Percentiles rank a stretch among this genome's conserved stretches.
These are phyloP conservation scores for Tricholaema leucomelas DNA, from an alignment of 2,113 vertebrate species.

Conservation along the genomic window DNA sequence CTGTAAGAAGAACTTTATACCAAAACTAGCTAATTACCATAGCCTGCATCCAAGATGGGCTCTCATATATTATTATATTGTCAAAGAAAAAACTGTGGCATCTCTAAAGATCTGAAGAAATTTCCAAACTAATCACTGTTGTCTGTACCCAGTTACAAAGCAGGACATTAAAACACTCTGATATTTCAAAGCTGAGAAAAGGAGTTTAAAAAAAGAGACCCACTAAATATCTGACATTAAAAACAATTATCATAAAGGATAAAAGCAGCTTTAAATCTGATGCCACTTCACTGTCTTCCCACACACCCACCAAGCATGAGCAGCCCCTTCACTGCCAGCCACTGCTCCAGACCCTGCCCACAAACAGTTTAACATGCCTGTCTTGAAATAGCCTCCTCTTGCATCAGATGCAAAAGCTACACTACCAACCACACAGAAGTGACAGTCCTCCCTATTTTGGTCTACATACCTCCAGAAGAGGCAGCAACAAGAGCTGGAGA, in stretches of 20 bases:
- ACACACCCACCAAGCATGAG: background rate
- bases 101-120: slow-evolving; percentile 46
- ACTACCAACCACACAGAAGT: background rate
- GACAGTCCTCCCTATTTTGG: background rate
- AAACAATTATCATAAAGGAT: background rate
- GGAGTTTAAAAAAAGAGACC: background rate
- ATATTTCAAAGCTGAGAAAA: slow-evolving; percentile 19
- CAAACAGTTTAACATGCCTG: background rate
- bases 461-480: background rate
- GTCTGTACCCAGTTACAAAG: background rate
- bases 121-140: slow-evolving; percentile 9
- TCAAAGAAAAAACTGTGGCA: background rate
- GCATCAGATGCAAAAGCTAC: background rate
- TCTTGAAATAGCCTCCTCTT: background rate
- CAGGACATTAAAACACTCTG: slow-evolving; percentile 21
- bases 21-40: slow-evolving; percentile 32
- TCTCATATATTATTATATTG: slow-evolving; percentile 38
- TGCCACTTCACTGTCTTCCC: background rate
- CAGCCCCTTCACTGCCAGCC: background rate
- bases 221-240: background rate
- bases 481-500: background rate
- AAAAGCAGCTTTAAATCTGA: slow-evolving; percentile 29
- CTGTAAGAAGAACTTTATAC: background rate
- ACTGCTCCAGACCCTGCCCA: background rate
- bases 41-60: slow-evolving; percentile 26